Conservation (phyloP, 2,888 invertebrate genomes). For the Pristionchus arcanus region DNA sequence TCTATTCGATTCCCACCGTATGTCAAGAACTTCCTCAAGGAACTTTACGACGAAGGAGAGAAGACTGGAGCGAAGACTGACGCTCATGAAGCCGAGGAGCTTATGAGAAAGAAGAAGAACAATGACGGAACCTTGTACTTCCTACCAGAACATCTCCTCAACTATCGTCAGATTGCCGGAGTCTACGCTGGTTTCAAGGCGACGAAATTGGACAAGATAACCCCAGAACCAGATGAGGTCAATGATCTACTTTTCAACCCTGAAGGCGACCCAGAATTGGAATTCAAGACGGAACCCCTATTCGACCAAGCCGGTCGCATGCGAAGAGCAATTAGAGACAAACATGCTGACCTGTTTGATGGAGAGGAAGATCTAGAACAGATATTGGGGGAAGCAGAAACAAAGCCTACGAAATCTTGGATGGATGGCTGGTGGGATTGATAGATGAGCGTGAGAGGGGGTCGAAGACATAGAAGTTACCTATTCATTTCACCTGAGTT, state of each 20-base stretch:
- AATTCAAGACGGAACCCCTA: conserved; percentile 24
- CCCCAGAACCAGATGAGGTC: not conserved
- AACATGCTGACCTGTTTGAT: not conserved
- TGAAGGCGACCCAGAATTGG: conserved; percentile 14
- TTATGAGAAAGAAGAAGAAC: conserved; percentile 13
- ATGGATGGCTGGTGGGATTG: too few relatives aligned
- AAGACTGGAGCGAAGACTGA: too few relatives aligned
- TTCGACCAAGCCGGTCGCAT: not conserved
- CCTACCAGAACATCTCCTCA: not conserved
- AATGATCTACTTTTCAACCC: not conserved
- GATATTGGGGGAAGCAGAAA: not conserved
- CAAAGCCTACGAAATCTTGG: not conserved
- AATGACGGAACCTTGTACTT: not conserved
- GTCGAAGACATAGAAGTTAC: too few relatives aligned
- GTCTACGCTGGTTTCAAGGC: conserved; percentile 3
- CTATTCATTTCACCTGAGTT: too few relatives aligned
- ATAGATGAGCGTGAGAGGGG: too few relatives aligned
- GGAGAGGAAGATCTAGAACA: not conserved
- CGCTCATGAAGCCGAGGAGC: not conserved
- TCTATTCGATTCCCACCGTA: not conserved
- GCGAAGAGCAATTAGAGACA: not conserved
- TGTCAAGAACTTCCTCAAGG: conserved; percentile 20
- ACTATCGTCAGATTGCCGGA: conserved; percentile 11
- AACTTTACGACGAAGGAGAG: not conserved
- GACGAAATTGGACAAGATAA: not conserved